Conservation (phyloP, 2,888 invertebrate genomes). For the Clepsis dumicolana region DNA sequence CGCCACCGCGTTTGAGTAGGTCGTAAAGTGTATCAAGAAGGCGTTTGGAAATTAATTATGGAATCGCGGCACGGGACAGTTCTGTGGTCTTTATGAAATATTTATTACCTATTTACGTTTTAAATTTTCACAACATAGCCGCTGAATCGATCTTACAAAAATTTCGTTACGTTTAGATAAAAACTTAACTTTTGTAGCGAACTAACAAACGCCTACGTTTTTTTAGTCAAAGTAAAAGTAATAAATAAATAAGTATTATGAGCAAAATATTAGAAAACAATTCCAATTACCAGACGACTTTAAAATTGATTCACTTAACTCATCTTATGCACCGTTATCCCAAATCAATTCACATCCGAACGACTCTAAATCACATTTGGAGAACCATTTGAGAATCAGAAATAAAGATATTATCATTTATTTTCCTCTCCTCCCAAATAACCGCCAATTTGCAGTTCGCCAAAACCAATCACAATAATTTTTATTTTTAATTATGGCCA, state of each 20-base stretch:
- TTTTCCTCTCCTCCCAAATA: constrained; percentile 50
- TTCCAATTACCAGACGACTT: background rate
- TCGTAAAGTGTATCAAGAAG: background rate
- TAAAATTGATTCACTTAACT: background rate
- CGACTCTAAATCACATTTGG: background rate
- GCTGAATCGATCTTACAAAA: too few relatives aligned
- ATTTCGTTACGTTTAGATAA: too few relatives aligned
- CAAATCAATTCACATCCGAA: background rate
- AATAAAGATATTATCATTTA: constrained; percentile 42
- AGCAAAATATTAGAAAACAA: too few relatives aligned
- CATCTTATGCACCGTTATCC: background rate
- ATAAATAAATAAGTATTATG: too few relatives aligned
- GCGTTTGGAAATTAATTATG: background rate
- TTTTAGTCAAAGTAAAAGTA: too few relatives aligned
- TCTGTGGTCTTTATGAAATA: too few relatives aligned
- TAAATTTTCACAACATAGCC: too few relatives aligned
- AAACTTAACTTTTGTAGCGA: too few relatives aligned
- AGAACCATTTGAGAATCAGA: background rate
- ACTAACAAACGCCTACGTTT: too few relatives aligned
- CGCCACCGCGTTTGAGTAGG: constrained; percentile 18
- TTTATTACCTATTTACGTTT: too few relatives aligned
- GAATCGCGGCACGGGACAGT: too few relatives aligned
- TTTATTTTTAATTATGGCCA: constrained; percentile 78
- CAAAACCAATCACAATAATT: constrained; percentile 84
- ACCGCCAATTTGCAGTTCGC: constrained; percentile 81